Base-by-base conservation (phyloP, 2,888 invertebrate genomes). In the Eurois occulta region DNA sequence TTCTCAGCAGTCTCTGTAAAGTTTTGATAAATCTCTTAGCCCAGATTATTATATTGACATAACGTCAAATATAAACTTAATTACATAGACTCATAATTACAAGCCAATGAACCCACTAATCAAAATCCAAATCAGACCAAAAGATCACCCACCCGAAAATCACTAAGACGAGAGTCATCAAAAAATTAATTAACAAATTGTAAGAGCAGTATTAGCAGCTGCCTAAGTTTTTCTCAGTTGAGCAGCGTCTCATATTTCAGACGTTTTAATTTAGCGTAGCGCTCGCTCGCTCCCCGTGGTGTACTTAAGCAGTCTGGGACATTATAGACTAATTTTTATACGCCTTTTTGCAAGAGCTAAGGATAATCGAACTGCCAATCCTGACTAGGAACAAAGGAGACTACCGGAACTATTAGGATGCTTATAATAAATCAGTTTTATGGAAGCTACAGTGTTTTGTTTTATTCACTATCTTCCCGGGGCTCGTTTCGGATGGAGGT, bases 341-440 rank as follows among this genome's bases (percentile, higher is more conserved):
- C 92, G 91, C 93, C 94, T 93, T 95, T 96, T 95, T 95, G 91
- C 91, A 91, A 90, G 92, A 93, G 93, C 90, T 87, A 87, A 88
- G 94, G 94, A 95, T 96, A 96, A 96, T 96, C 95, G 96, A 96
- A 95, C 94, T 96, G 96, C 95, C 96, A 96, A 96, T 96, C 96
- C 93, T 86, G 91, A 89, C 90, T 85, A 84, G 83, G 93, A 93
- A 95, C 94, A 95, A 95, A 94, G 94, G 89, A 91, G 80, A 88
- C 90, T 86, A 89, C 65, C 84, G 88, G 87, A 93, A 93, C 93
- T 94, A 94, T 87, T 92, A 91, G 88, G 90, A 87, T 93, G 72
- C 85, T 75, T 84, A 92, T 92, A 92, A 93, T 93, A 92, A 92
- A 91, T 91, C 91, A 92, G 85, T 77, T 79, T 85, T 89, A 87